Percentiles rank a stretch among this genome's conserved stretches.
Evolutionary conservation across 2,888 invertebrate species (phyloP).

Genomic region (Platerodrilus igneus): DNA sequence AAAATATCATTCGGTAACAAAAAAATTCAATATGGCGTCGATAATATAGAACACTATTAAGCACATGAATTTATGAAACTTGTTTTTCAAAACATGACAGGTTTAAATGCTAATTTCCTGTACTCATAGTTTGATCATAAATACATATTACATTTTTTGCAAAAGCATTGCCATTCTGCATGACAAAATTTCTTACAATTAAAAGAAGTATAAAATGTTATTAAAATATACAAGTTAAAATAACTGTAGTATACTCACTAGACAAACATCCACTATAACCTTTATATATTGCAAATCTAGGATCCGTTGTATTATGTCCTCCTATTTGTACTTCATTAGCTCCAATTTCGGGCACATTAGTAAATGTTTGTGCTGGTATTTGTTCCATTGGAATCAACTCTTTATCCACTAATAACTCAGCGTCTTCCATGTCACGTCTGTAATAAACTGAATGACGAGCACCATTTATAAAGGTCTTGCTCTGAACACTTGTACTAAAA

Average conservation of each 20-base stretch:
- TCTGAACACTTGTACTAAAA: constrained; percentile 69
- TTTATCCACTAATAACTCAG: constrained; percentile 69
- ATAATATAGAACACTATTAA: no score
- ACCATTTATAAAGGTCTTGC: constrained; percentile 77
- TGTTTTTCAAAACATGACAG: no score
- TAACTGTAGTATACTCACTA: constrained; percentile 68
- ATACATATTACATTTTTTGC: no score
- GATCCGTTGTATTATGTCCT: constrained; percentile 79
- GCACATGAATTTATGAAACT: no score
- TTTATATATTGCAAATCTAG: constrained; percentile 75
- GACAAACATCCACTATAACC: constrained; percentile 87
- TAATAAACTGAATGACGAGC: constrained; percentile 73
- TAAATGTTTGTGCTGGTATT: constrained; percentile 63
- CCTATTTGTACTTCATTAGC: constrained; percentile 83
- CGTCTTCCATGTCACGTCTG: constrained; percentile 65
- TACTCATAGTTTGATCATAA: no score
- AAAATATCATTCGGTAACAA: no score
- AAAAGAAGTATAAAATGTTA: no score
- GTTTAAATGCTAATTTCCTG: no score
- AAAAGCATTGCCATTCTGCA: no score
- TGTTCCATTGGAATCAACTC: constrained; percentile 67
- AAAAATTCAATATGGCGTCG: no score
- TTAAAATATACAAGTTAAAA: constrained; percentile 1
- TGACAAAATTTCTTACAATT: neutral
- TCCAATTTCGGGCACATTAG: constrained; percentile 63